These are phyloP conservation scores for Holacanthus passer DNA, from an alignment of 2,113 vertebrate genomes.

Conservation along the genomic window DNA sequence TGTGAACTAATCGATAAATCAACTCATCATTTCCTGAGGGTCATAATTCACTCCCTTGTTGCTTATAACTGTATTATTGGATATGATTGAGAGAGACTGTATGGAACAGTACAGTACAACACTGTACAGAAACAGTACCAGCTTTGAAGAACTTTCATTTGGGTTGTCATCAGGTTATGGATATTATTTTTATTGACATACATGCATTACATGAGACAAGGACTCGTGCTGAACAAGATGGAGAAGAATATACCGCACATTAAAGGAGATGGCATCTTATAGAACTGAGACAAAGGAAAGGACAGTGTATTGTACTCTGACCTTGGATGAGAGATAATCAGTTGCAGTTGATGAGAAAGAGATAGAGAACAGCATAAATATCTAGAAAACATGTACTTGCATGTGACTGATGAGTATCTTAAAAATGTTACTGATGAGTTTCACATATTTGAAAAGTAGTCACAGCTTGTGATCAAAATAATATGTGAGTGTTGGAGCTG, in stretches of 20 bases:
- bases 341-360: conserved; percentile 20
- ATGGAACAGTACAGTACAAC: neutral
- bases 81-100: neutral
- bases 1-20: neutral
- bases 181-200: neutral
- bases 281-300: conserved; percentile 30
- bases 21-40: neutral
- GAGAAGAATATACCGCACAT: neutral
- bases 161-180: neutral
- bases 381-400: conserved; percentile 8
- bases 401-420: conserved; percentile 21
- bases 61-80: conserved; percentile 3
- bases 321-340: conserved; percentile 50
- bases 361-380: conserved; percentile 21
- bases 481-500: too few species aligned
- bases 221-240: neutral
- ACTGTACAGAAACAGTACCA: neutral
- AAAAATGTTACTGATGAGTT: neutral
- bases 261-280: conserved; percentile 9
- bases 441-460: neutral
- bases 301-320: conserved; percentile 24
- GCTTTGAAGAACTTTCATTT: neutral
- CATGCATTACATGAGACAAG: neutral
- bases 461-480: neutral
- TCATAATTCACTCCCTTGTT: conserved; percentile 13